Evolutionary conservation across 2,113 vertebrate species (phyloP).

Genomic region (Philantomba maxwellii): DNA sequence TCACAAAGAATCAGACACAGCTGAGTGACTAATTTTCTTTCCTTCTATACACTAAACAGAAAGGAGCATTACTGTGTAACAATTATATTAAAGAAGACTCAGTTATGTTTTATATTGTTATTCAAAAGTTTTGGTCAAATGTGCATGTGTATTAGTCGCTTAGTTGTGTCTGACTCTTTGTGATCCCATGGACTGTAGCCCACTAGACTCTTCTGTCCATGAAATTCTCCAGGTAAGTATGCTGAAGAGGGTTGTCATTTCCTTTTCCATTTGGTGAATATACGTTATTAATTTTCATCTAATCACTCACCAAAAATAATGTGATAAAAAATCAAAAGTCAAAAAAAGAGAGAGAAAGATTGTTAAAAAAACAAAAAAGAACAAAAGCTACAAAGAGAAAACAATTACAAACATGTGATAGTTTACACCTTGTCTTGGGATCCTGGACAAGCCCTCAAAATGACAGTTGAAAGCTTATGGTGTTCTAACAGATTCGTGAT

Average conservation of each 20-base stretch:
- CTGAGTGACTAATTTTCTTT: neutral
- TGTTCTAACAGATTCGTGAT: neutral
- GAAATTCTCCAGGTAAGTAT: neutral
- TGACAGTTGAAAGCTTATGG: neutral
- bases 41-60: neutral
- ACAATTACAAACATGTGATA: neutral
- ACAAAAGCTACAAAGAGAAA: neutral
- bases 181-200: neutral
- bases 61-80: neutral
- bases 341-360: neutral
- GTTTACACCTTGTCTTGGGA: neutral
- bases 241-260: neutral
- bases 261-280: neutral
- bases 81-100: neutral
- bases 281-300: neutral
- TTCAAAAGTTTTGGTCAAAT: neutral
- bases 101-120: neutral
- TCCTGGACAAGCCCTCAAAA: neutral
- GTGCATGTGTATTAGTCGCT: fast-evolving
- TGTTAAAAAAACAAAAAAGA: neutral
- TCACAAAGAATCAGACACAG: neutral
- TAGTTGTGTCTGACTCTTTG: neutral
- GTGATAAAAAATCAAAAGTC: neutral
- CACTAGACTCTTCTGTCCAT: neutral
- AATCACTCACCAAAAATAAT: neutral